A percentile compares a stretch with the other conserved stretches of the same genome.
phyloP scores from a whole-genome alignment of 2,888 invertebrate genomes.

The Ashinkailepas kermadecensis region DNA sequence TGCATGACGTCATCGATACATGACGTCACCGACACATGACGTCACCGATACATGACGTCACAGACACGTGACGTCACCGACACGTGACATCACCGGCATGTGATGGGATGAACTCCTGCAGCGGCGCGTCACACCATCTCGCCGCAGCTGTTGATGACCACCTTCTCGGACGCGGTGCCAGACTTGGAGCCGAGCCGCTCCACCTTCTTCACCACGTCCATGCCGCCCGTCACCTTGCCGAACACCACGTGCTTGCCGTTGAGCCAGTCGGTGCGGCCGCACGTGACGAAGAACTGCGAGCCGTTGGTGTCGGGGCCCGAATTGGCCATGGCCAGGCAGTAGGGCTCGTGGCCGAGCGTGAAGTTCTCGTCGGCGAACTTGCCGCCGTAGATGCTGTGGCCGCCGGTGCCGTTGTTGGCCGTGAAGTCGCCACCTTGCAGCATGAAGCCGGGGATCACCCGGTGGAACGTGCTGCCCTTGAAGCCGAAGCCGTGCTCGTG shows the following conservation, averaged over 20 bases:
- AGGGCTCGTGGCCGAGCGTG: constrained; percentile 46
- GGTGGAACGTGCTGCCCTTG: constrained; percentile 46
- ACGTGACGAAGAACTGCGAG: constrained; percentile 94
- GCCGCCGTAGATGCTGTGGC: constrained; percentile 46
- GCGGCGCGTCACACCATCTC: background rate
- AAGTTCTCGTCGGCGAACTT: constrained; percentile 46
- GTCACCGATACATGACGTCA: background rate
- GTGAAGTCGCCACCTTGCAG: constrained; percentile 54
- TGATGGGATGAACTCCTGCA: no score
- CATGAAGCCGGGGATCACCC: constrained; percentile 51
- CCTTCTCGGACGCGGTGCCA: background rate
- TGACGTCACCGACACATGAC: no score
- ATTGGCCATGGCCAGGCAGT: constrained; percentile 87
- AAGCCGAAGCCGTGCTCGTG: constrained; percentile 40
- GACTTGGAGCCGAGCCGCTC: constrained; percentile 46
- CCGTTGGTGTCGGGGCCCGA: constrained; percentile 94
- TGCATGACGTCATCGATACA: no score
- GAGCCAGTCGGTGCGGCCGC: constrained; percentile 67
- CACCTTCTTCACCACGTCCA: constrained; percentile 85
- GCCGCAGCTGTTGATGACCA: background rate
- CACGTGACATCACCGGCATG: no score
- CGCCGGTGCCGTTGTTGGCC: constrained; percentile 52
- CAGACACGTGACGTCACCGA: background rate
- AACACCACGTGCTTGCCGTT: constrained; percentile 97
- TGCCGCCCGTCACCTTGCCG: constrained; percentile 87